Base-by-base conservation (phyloP, 2,888 invertebrate genomes). In the Lycophotia porphyrea region DNA sequence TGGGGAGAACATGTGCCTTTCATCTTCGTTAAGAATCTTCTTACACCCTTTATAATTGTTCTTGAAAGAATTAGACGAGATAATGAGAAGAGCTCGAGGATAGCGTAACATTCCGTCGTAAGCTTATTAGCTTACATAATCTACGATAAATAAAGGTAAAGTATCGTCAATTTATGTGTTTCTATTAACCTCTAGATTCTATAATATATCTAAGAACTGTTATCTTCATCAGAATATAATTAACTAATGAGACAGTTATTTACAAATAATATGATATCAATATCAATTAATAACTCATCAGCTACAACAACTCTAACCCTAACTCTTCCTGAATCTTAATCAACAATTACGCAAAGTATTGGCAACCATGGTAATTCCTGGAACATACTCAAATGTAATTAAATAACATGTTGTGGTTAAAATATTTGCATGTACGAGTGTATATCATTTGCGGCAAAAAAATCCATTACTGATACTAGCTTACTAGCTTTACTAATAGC, bases 291-390 rank as follows among this genome's bases (percentile, higher is more conserved):
- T 69, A 55, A 34, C 44, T 18, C 24, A 55, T 27, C 36, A 21
- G 21, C 27, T 63, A 58, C n/a, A 27, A n/a, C n/a, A n/a, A n/a
- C n/a, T n/a, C n/a, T n/a, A n/a, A n/a, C n/a, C n/a, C n/a, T n/a
- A 27, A 58, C 31, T 49, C 70, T 76, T 77, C 70, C 67, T 82
- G 78, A 52, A 44, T 71, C 67, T 36, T 66, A 65, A 68, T 61
- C 47, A 42, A 34, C 13, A 42, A 11, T 69, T 67, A 67, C 18
- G 55, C n/a, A 58, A n/a, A 42, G 39, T 64, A 58, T 66, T 66
- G n/a, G 42, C 44, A 44, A 65, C 31, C 31, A 64, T 44, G 21
- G 1, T 11, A 72, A 64, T 71, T 0, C 9, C 13, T 49, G 31
- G 4, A 47, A 27, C 5, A 5, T 4, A 31, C 21, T 61, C 15